Percentiles rank a stretch among this genome's conserved stretches.
phyloP scores from a whole-genome alignment of 2,797 vertebrate genomes.

The Gambusia yucatana region DNA sequence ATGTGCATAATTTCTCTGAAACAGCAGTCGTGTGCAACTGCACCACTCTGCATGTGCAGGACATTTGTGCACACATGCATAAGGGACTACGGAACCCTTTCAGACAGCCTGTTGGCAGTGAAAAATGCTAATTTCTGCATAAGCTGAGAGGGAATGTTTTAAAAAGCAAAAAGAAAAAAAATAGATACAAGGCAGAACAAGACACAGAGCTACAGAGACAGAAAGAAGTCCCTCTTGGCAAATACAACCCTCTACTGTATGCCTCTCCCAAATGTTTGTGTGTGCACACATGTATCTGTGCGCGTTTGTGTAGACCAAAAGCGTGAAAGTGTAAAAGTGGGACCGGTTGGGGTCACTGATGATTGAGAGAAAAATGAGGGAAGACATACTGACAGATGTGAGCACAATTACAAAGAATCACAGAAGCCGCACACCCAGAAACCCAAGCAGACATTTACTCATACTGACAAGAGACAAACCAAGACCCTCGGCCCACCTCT shows the following conservation, averaged over 20 bases:
- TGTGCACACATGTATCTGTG: not conserved
- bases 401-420: conserved; percentile 22
- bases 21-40: conserved; percentile 17
- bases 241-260: conserved; percentile 16
- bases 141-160: conserved; percentile 33
- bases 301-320: conserved; percentile 2
- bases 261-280: conserved; percentile 4
- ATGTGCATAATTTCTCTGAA: not conserved
- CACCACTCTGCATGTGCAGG: conserved; percentile 11
- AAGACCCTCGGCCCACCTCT: conserved; percentile 19
- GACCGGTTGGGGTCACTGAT: conserved; percentile 35
- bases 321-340: conserved; percentile 52
- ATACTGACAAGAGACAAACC: conserved; percentile 6
- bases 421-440: conserved; percentile 8
- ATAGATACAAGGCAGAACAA: conserved; percentile 1
- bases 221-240: conserved; percentile 36
- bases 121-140: conserved; percentile 50
- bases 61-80: conserved; percentile 39
- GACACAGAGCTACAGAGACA: conserved; percentile 33
- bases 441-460: not conserved
- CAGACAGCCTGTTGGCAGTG: conserved; percentile 33
- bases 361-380: conserved; percentile 37
- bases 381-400: conserved; percentile 36
- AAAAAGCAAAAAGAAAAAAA: conserved; percentile 19
- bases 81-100: conserved; percentile 18